These are phyloP conservation scores for Tachina fera DNA, from an alignment of 2,888 invertebrate species.

Conservation along the genomic window DNA sequence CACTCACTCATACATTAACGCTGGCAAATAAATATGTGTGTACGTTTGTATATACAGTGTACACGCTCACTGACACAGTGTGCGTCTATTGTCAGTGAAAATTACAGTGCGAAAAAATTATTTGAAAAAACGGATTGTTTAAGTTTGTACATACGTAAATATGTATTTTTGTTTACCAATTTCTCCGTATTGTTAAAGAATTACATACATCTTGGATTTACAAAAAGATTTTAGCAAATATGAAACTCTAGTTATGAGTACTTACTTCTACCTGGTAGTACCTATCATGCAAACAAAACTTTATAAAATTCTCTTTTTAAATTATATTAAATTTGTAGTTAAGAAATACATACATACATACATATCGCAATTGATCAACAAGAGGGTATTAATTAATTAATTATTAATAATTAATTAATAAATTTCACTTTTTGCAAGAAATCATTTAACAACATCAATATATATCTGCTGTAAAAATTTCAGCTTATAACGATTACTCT, in stretches of 20 bases:
- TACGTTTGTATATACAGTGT: not conserved
- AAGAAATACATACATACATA: no score
- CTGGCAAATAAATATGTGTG: no score
- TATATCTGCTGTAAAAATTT: no score
- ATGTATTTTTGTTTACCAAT: slow-evolving; percentile 9
- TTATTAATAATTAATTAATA: no score
- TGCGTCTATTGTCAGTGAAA: slow-evolving; percentile 64
- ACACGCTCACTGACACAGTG: slow-evolving; percentile 24
- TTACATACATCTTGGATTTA: slow-evolving; percentile 4
- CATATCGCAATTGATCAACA: no score
- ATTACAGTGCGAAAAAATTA: slow-evolving; percentile 70
- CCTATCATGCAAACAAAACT: not conserved
- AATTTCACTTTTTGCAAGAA: no score
- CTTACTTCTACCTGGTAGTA: slow-evolving; percentile 45
- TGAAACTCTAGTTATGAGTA: slow-evolving; percentile 20
- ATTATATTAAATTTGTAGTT: not conserved
- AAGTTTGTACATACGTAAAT: not conserved
- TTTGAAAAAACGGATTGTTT: slow-evolving; percentile 29
- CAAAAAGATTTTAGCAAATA: slow-evolving; percentile 20
- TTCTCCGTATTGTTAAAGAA: slow-evolving; percentile 17
- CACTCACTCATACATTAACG: slow-evolving; percentile 15
- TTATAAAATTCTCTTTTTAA: slow-evolving; percentile 47
- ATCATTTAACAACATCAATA: no score
- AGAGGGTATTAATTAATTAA: no score
- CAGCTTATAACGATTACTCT: no score